phyloP scores from a whole-genome alignment of 2,113 vertebrate genomes.

The Peromyscus californicus region DNA sequence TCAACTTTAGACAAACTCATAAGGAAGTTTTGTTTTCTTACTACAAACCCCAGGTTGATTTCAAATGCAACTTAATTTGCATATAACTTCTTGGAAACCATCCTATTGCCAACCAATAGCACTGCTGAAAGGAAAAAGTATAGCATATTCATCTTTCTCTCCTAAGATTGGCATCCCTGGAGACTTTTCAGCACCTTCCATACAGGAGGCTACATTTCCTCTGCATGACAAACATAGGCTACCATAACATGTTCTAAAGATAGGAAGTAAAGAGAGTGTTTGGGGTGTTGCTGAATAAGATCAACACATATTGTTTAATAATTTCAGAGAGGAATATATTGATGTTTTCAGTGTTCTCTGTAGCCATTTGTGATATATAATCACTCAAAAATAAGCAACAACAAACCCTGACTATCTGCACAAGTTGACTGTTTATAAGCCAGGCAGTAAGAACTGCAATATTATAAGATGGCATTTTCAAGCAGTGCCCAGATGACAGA shows the following conservation, averaged over 20 bases:
- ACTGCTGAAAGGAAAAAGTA: not conserved
- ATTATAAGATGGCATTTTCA: not conserved
- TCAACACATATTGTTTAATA: conserved; percentile 31
- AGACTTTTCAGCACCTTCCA: not conserved
- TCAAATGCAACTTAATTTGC: conserved; percentile 35
- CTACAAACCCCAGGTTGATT: not conserved
- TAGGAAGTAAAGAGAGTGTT: not conserved
- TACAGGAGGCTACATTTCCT: not conserved
- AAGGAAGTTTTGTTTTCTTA: not conserved
- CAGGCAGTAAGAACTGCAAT: not conserved
- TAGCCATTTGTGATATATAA: not conserved
- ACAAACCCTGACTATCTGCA: not conserved
- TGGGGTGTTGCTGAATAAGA: not conserved
- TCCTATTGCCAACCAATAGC: not conserved
- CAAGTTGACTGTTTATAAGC: not conserved
- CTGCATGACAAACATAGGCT: not conserved
- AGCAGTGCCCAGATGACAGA: not conserved
- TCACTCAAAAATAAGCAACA: not conserved
- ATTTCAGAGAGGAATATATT: conserved; percentile 40
- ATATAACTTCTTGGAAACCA: conserved; percentile 27
- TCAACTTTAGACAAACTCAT: conserved; percentile 8
- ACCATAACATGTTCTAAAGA: not conserved
- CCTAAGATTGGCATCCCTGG: not conserved
- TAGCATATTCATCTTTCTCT: conserved; percentile 31
- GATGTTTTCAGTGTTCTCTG: not conserved